Evolutionary conservation across 1,140 invertebrate genomes (phyloP).

Genomic region (Trichonephila clavata): DNA sequence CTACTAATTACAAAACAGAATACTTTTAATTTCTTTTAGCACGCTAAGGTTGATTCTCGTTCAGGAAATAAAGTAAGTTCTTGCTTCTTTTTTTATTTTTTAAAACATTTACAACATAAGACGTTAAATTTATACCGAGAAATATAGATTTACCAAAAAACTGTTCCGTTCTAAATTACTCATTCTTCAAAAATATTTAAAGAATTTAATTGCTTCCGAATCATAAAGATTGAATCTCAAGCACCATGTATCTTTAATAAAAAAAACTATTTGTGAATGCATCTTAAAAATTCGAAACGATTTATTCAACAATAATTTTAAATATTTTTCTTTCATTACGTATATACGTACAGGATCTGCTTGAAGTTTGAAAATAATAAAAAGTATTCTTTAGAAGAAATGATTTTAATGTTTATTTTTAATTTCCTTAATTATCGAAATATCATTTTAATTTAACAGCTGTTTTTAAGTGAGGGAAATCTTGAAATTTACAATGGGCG

Average conservation of each 20-base stretch:
- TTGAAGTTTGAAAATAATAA: too few relatives aligned
- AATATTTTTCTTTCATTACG: too few relatives aligned
- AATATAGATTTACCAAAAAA: not conserved
- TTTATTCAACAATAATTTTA: too few relatives aligned
- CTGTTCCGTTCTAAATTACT: not conserved
- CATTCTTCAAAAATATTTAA: not conserved
- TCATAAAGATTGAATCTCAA: not conserved
- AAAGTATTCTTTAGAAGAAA: too few relatives aligned
- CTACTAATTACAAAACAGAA: slow-evolving; percentile 16
- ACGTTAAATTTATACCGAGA: not conserved
- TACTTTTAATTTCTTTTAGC: slow-evolving; percentile 38
- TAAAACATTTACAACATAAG: not conserved
- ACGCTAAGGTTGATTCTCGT: not conserved
- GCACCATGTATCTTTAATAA: not conserved
- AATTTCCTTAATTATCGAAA: too few relatives aligned
- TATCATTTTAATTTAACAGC: too few relatives aligned
- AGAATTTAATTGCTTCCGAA: not conserved
- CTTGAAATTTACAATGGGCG: too few relatives aligned
- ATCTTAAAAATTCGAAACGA: too few relatives aligned
- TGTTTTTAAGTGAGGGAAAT: too few relatives aligned
- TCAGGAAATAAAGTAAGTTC: not conserved
- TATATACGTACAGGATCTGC: too few relatives aligned
- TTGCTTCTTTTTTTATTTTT: not conserved
- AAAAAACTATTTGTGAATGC: too few relatives aligned
- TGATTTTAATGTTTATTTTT: too few relatives aligned